These are phyloP conservation scores for Loripinus fragilis DNA, from an alignment of 2,888 invertebrate species.

Conservation along the genomic window DNA sequence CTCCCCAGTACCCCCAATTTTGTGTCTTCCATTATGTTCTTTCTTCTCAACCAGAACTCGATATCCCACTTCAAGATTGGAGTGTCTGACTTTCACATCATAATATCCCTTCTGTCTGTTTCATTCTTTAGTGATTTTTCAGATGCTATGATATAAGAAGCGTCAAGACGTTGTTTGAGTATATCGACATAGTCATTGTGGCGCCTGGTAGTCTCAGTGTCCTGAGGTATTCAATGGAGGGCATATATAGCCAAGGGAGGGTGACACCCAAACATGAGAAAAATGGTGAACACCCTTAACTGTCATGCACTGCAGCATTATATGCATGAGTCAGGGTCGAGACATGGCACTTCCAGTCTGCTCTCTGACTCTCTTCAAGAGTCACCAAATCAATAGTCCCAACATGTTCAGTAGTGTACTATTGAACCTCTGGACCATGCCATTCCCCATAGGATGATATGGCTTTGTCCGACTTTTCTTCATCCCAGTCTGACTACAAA, in stretches of 20 bases:
- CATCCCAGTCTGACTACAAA: constrained; percentile 13
- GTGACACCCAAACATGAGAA: constrained; percentile 13
- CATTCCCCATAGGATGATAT: constrained; percentile 25
- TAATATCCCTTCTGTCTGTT: constrained; percentile 10
- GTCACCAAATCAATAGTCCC: no score
- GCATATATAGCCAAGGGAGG: constrained; percentile 13
- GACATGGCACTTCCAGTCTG: constrained; percentile 17
- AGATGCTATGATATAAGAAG: not conserved
- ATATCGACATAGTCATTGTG: not conserved
- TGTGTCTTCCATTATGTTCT: no score
- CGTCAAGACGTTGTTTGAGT: not conserved
- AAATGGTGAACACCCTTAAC: constrained; percentile 10
- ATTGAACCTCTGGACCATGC: constrained; percentile 22
- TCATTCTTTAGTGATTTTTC: not conserved
- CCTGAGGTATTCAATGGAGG: constrained; percentile 5
- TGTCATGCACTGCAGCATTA: constrained; percentile 1
- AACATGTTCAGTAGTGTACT: constrained; percentile 22
- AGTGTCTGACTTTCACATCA: not conserved
- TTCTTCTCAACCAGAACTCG: no score
- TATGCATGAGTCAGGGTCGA: constrained; percentile 15
- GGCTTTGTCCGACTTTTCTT: constrained; percentile 20
- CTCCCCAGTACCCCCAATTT: no score
- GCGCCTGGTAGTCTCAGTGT: not conserved
- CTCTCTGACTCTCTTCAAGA: not conserved
- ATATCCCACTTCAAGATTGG: not conserved